A percentile compares a stretch with the other conserved stretches of the same genome.
phyloP scores from a whole-genome alignment of 2,888 invertebrate genomes.

The Agriopis leucophaearia region DNA sequence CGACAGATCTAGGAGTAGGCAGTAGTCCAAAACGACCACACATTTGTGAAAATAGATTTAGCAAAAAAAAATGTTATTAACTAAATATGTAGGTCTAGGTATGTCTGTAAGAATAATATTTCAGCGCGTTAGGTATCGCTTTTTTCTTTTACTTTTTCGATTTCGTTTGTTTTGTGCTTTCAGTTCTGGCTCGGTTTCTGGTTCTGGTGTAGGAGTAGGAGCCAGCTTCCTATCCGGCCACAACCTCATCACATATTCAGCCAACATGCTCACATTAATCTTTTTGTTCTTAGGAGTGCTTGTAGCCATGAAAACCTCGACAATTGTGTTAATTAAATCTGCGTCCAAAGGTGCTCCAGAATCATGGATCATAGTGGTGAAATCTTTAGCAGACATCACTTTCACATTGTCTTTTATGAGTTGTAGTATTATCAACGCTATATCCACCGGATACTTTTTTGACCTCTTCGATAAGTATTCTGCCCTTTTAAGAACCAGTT shows the following conservation, averaged over 20 bases:
- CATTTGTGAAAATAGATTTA: too few relatives aligned
- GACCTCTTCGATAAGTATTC: conserved; percentile 60
- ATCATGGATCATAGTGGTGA: conserved; percentile 45
- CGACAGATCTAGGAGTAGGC: too few relatives aligned
- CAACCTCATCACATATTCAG: conserved; percentile 65
- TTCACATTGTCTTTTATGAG: conserved; percentile 57
- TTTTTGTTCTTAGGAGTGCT: conserved; percentile 55
- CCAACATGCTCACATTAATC: conserved; percentile 57
- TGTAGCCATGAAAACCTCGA: conserved; percentile 58
- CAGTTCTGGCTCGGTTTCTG: conserved; percentile 16
- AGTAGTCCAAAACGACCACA: too few relatives aligned
- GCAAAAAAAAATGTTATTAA: too few relatives aligned
- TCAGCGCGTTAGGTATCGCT: too few relatives aligned
- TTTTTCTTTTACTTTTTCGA: conserved; percentile 27
- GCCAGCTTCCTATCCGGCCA: conserved; percentile 72
- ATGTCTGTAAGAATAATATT: too few relatives aligned
- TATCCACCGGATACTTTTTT: conserved; percentile 58
- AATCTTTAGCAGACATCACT: conserved; percentile 55
- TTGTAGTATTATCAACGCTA: conserved; percentile 60
- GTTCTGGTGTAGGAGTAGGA: conserved; percentile 64
- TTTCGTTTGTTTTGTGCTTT: conserved; percentile 1
- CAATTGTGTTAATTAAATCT: conserved; percentile 61
- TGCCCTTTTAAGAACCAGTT: conserved; percentile 64
- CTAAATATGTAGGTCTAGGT: too few relatives aligned
- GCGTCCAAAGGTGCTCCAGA: conserved; percentile 56